A percentile compares a stretch with the other conserved stretches of the same genome.
phyloP scores from a whole-genome alignment of 2,888 invertebrate species.

The Trachelus tabidus region DNA sequence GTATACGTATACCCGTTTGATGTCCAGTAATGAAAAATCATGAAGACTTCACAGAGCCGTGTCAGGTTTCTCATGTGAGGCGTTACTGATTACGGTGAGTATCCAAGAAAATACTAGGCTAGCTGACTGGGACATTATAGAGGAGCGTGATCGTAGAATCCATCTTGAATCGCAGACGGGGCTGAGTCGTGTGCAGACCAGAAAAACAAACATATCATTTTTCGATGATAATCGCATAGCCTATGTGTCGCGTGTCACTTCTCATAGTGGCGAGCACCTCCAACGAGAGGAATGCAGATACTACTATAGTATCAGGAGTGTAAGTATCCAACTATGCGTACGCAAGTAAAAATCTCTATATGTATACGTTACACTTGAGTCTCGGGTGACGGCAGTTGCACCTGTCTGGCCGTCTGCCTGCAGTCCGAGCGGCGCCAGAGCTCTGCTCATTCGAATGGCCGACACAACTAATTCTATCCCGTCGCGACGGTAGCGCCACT shows the following conservation, averaged over 20 bases:
- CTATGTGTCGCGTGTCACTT: conserved; percentile 6
- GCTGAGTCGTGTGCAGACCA: not conserved
- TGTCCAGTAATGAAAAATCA: not conserved
- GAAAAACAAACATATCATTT: conserved; percentile 5
- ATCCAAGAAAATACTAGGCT: not conserved
- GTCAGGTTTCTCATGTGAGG: not conserved
- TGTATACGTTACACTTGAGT: not conserved
- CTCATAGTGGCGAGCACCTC: not conserved
- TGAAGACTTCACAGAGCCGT: not conserved
- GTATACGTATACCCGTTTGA: not conserved
- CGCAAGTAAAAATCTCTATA: not conserved
- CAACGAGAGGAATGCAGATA: not conserved
- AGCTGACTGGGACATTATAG: not conserved
- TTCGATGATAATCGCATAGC: conserved; percentile 6
- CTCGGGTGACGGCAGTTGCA: conserved; percentile 28
- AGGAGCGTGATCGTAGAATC: not conserved
- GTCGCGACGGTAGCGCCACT: conserved; percentile 19
- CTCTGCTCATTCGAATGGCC: conserved; percentile 23
- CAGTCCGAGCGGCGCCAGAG: conserved; percentile 40
- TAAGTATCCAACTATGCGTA: not conserved
- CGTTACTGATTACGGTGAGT: not conserved
- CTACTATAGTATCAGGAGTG: not conserved
- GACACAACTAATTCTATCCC: conserved; percentile 20
- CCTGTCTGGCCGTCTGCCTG: conserved; percentile 43
- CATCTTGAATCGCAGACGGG: not conserved